These are phyloP conservation scores for Diarsia rubi DNA, from an alignment of 2,888 invertebrate genomes.

Conservation along the genomic window DNA sequence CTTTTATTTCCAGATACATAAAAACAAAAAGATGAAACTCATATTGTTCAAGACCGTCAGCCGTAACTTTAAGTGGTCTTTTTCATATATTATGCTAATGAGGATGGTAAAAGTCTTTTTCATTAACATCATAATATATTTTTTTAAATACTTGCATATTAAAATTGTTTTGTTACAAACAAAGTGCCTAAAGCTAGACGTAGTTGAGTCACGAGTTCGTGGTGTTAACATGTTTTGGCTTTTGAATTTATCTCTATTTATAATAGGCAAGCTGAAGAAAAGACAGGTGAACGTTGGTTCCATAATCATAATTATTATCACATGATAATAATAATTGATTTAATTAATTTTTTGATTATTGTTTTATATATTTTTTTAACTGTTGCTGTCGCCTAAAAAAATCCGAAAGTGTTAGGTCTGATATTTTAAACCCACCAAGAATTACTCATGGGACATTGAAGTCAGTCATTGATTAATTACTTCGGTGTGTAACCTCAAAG, in stretches of 20 bases:
- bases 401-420: neutral
- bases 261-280: neutral
- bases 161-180: slow-evolving; percentile 32
- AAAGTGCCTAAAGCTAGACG: slow-evolving; percentile 6
- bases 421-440: slow-evolving; percentile 19
- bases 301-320: neutral
- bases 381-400: neutral
- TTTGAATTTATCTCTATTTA: slow-evolving; percentile 7
- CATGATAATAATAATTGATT: too few relatives aligned
- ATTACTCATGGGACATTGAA: slow-evolving; percentile 22
- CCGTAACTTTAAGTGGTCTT: slow-evolving; percentile 55
- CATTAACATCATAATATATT: slow-evolving; percentile 47
- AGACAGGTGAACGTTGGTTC: neutral
- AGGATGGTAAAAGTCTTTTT: slow-evolving; percentile 46
- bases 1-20: slow-evolving; percentile 46
- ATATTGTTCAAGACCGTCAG: slow-evolving; percentile 51
- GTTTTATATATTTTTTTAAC: neutral
- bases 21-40: slow-evolving; percentile 53
- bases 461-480: slow-evolving; percentile 41
- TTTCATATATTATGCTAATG: slow-evolving; percentile 58
- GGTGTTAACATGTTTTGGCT: slow-evolving; percentile 28
- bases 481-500: slow-evolving; percentile 40
- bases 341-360: too few relatives aligned
- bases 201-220: slow-evolving; percentile 4
- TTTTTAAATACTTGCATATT: slow-evolving; percentile 25